These are phyloP conservation scores for Enhydra lutris DNA, from an alignment of 2,113 vertebrate genomes.

Conservation along the genomic window DNA sequence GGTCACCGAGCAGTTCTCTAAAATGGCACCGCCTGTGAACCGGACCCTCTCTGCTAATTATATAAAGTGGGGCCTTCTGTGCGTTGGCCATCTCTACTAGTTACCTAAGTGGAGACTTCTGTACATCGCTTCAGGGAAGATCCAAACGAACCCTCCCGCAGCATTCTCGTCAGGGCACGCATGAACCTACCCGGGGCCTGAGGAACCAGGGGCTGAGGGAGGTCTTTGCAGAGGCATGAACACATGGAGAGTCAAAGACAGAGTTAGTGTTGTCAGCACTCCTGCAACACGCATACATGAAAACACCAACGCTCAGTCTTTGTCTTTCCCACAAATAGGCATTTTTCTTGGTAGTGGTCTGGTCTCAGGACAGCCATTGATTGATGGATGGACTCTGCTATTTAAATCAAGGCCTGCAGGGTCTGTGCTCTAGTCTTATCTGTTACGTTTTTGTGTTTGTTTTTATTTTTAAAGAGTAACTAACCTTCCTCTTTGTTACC, in stretches of 20 bases:
- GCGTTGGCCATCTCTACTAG: background rate
- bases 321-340: background rate
- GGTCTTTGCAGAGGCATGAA: background rate
- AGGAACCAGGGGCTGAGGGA: background rate
- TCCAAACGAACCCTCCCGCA: background rate
- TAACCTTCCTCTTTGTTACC: background rate
- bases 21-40: background rate
- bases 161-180: background rate
- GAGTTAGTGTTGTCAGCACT: background rate
- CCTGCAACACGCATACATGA: background rate
- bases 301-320: background rate
- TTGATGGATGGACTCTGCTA: background rate
- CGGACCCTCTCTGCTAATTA: background rate
- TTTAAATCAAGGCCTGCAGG: background rate
- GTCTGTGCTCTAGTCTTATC: background rate
- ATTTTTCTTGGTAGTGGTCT: background rate
- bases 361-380: background rate
- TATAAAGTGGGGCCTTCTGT: background rate
- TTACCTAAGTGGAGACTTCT: background rate
- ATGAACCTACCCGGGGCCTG: background rate
- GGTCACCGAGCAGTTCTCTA: background rate
- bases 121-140: background rate
- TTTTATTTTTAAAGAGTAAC: background rate
- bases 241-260: background rate
- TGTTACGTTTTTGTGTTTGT: background rate